These are phyloP conservation scores for Chaetodon trifascialis DNA, from an alignment of 2,113 vertebrate genomes.

Conservation along the genomic window DNA sequence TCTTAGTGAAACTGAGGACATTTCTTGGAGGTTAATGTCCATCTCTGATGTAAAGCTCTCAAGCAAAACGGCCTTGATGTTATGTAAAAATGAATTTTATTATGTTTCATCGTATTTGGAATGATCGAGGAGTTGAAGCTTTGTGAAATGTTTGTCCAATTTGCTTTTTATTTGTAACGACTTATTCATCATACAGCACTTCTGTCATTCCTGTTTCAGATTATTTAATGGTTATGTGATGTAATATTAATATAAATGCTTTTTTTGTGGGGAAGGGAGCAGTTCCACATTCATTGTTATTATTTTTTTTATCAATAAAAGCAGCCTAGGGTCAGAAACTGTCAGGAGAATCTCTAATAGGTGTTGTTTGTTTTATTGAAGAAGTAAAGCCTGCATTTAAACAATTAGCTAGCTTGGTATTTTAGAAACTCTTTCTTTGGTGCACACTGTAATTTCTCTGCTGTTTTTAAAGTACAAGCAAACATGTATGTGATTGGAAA, in stretches of 20 bases:
- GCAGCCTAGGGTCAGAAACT: constrained; percentile 13
- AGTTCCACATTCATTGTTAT: constrained; percentile 39
- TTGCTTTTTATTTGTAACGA: constrained; percentile 63
- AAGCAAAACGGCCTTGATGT: constrained; percentile 66
- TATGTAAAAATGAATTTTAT: constrained; percentile 47
- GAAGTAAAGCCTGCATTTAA: constrained; percentile 9
- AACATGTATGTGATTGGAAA: constrained; percentile 2
- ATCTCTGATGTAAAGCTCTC: constrained; percentile 27
- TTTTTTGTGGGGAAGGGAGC: constrained; percentile 17
- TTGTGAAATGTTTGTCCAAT: constrained; percentile 44
- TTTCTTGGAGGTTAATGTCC: constrained; percentile 15
- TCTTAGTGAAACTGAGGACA: neutral
- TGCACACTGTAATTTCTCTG: neutral
- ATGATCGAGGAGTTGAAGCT: constrained; percentile 39
- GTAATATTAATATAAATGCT: constrained; percentile 62
- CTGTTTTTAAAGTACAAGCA: constrained; percentile 4
- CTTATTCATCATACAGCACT: constrained; percentile 15
- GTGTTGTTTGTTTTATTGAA: constrained; percentile 46
- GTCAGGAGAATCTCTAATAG: constrained; percentile 5
- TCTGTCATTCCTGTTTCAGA: constrained; percentile 56
- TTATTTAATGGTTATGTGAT: constrained; percentile 74
- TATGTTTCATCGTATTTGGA: constrained; percentile 46
- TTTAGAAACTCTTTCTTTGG: constrained; percentile 20
- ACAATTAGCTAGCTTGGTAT: constrained; percentile 17
- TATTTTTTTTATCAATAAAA: constrained; percentile 58